A percentile compares a stretch with the other conserved stretches of the same genome.
Evolutionary conservation across 1,140 invertebrate species (phyloP).

Genomic region (Cotesia glomerata): DNA sequence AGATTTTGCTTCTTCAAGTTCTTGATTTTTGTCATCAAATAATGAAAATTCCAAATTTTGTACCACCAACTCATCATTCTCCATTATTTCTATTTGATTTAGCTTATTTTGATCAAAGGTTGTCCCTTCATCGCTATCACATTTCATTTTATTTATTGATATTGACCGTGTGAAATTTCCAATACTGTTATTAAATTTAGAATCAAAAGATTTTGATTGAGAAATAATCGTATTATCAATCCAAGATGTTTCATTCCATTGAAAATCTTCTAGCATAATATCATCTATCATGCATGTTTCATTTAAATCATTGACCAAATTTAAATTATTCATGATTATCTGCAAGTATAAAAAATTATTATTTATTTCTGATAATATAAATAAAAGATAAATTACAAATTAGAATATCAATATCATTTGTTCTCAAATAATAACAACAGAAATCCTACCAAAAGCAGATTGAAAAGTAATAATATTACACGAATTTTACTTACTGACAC

Average conservation of each 20-base stretch:
- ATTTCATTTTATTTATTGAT: not conserved
- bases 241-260: constrained; percentile 40
- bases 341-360: too few relatives aligned
- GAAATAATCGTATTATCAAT: constrained; percentile 31
- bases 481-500: too few relatives aligned
- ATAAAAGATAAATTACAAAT: too few relatives aligned
- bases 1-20: not conserved
- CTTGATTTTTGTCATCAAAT: not conserved
- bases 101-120: too few relatives aligned
- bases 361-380: too few relatives aligned
- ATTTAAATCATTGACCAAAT: not conserved
- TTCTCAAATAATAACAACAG: too few relatives aligned
- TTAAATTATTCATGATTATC: too few relatives aligned
- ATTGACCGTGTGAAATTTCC: not conserved
- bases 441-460: too few relatives aligned
- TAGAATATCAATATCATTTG: too few relatives aligned
- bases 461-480: too few relatives aligned
- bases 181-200: not conserved
- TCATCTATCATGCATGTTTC: not conserved
- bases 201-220: not conserved
- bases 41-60: not conserved
- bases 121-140: not conserved
- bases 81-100: too few relatives aligned
- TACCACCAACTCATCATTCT: too few relatives aligned
- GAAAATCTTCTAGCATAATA: constrained; percentile 12